Evolutionary conservation across 2,113 vertebrate genomes (phyloP).

Genomic region (Lagopus leucura): DNA sequence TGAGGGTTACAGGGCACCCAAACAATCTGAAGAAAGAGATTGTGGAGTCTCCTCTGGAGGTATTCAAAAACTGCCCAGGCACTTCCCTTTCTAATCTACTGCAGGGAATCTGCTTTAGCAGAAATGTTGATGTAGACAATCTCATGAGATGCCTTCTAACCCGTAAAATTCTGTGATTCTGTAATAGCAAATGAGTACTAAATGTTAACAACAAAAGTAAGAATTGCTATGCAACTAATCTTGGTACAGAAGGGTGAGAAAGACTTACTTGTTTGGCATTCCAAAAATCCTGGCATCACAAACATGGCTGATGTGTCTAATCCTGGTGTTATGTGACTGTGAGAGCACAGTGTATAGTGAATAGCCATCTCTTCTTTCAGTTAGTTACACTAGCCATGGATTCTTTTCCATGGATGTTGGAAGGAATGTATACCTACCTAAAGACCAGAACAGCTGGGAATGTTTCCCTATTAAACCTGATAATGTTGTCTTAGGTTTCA

Average conservation of each 20-base stretch:
- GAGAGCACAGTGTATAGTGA: not conserved
- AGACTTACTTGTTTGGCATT: not conserved
- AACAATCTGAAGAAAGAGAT: too few species aligned
- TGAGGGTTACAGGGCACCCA: too few species aligned
- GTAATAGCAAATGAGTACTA: not conserved
- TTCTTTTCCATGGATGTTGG: slow-evolving; percentile 24
- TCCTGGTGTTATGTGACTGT: not conserved
- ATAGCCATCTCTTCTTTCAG: not conserved
- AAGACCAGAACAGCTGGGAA: slow-evolving; percentile 50
- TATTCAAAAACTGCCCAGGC: too few species aligned
- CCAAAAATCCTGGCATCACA: not conserved
- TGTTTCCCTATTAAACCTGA: slow-evolving; percentile 26
- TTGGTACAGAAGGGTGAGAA: not conserved
- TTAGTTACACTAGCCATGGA: not conserved
- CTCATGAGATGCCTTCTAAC: not conserved
- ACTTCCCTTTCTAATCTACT: not conserved
- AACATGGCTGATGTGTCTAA: not conserved
- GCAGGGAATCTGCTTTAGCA: not conserved
- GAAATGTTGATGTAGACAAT: not conserved
- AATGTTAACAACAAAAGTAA: not conserved
- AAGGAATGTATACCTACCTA: slow-evolving; percentile 44
- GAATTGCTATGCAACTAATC: not conserved
- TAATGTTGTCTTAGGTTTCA: slow-evolving; percentile 32
- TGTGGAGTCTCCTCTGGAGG: too few species aligned
- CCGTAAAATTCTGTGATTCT: not conserved